Base-by-base conservation (phyloP, 2,888 invertebrate species). In the Colletes collaris region DNA sequence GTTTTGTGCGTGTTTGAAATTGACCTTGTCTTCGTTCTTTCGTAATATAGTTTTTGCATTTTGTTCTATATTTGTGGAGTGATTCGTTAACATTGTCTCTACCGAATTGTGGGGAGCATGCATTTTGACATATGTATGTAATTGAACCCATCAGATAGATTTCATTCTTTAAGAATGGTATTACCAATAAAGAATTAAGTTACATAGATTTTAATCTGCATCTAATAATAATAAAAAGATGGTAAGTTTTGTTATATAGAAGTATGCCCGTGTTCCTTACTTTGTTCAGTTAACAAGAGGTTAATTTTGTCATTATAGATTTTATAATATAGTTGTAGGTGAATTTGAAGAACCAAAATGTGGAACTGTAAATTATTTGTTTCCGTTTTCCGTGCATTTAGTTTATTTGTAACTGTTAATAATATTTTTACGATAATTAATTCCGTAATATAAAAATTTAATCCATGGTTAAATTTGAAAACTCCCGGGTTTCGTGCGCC, bases 401-500 rank as follows among this genome's bases (percentile, higher is more conserved):
- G 6, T 35, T 13, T 49, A n/a, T 60, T n/a, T 59, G 10, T 16
- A 19, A 50, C 2, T 0, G 11, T 52, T 49, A 63, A 7, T 3
- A 6, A 19, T 6, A 60, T 27, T 37, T 46, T 40, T 50, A 13
- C 27, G 6, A 13, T 49, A 16, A 50, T n/a, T 10, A 16, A 49
- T 46, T 13, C 50, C 4, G 37, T 0, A 35, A 16, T 5, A 50
- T 55, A 19, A 46, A 37, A 56, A 63, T 63, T 70, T 52, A 2
- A 16, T 62, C 11, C 62, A 67, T 75, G 8, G 50, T 65, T 50
- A 40, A 19, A 4, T 40, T 79, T 79, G 66, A 16, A 70, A 79
- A 76, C 65, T 76, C 53, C 69, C 65, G 65, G 69, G n/a, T 11
- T 50, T 6, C 3, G 0, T 5, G 2, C n/a, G 27, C 16, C 11